These are phyloP conservation scores for Holothuria glaberrima DNA, from an alignment of 35 echinoderm and acorn worm species.

Conservation along the genomic window DNA sequence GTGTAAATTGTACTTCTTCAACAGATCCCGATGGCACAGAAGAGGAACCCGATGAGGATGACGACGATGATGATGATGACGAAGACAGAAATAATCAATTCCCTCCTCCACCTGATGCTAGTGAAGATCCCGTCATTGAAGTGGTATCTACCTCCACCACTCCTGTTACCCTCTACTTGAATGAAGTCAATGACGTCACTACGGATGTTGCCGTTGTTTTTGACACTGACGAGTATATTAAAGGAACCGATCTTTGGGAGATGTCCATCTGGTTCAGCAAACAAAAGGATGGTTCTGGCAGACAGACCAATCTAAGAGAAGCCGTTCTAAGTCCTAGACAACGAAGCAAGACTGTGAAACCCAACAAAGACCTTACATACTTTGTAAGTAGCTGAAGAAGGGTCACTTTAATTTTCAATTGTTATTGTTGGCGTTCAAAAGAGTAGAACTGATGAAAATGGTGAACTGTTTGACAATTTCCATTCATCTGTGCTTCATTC, in stretches of 20 bases:
- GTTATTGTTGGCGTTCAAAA: too few species aligned
- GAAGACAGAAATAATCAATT: neutral
- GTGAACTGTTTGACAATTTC: too few species aligned
- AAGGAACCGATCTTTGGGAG: conserved; percentile 35
- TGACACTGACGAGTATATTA: conserved; percentile 20
- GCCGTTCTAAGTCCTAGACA: neutral
- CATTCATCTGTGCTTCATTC: too few species aligned
- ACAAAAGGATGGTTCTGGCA: conserved; percentile 18
- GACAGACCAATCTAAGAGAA: neutral
- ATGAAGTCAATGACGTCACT: conserved; percentile 37
- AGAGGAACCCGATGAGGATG: neutral
- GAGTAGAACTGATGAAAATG: too few species aligned
- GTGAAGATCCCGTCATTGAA: conserved; percentile 21
- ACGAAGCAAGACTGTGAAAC: conserved; percentile 10
- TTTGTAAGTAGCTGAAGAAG: neutral
- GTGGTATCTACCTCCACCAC: conserved; percentile 15
- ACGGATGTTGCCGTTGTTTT: conserved; percentile 12
- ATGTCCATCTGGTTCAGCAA: conserved; percentile 45
- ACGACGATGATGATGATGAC: neutral
- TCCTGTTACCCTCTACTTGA: conserved; percentile 18
- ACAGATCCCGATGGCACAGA: conserved; percentile 12
- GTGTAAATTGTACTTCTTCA: neutral
- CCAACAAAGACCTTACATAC: conserved; percentile 9
- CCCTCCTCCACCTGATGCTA: neutral
- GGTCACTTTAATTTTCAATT: too few species aligned